A percentile compares a stretch with the other conserved stretches of the same genome.
phyloP scores from a whole-genome alignment of 2,888 invertebrate genomes.

The Drosophila prostipennis region DNA sequence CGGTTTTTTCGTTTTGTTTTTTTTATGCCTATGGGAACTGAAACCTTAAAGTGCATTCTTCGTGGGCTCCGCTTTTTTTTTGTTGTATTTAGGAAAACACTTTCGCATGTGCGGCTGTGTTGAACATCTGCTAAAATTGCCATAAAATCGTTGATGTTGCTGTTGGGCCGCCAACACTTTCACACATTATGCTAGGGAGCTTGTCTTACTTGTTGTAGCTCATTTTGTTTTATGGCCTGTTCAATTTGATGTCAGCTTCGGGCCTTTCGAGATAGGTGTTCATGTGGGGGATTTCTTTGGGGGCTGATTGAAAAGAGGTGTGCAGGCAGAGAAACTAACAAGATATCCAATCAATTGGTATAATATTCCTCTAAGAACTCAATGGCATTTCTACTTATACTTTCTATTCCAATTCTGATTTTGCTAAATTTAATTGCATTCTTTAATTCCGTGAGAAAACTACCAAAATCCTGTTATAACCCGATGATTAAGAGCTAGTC shows the following conservation, averaged over 20 bases:
- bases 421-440: conserved; percentile 1
- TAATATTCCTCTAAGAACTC: background rate
- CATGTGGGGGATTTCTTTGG: conserved; percentile 6
- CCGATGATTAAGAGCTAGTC: conserved; percentile 7
- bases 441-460: conserved; percentile 1
- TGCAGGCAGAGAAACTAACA: background rate
- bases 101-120: conserved; percentile 43
- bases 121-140: conserved; percentile 50
- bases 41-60: conserved; percentile 48
- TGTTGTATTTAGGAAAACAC: conserved; percentile 25
- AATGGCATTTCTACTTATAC: background rate
- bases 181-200: conserved; percentile 63
- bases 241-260: conserved; percentile 48
- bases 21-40: conserved; percentile 32
- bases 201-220: conserved; percentile 45
- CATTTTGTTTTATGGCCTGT: conserved; percentile 73
- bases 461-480: background rate
- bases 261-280: conserved; percentile 11
- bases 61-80: conserved; percentile 20
- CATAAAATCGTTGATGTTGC: conserved; percentile 38
- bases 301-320: conserved; percentile 22
- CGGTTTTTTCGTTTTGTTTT: conserved; percentile 19
- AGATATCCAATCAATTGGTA: background rate
- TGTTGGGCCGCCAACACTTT: conserved; percentile 64
- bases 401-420: background rate